A percentile compares a stretch with the other conserved stretches of the same genome.
These are phyloP conservation scores for Bos taurus DNA, from an alignment of 2,113 vertebrate genomes.

Conservation along the genomic window DNA sequence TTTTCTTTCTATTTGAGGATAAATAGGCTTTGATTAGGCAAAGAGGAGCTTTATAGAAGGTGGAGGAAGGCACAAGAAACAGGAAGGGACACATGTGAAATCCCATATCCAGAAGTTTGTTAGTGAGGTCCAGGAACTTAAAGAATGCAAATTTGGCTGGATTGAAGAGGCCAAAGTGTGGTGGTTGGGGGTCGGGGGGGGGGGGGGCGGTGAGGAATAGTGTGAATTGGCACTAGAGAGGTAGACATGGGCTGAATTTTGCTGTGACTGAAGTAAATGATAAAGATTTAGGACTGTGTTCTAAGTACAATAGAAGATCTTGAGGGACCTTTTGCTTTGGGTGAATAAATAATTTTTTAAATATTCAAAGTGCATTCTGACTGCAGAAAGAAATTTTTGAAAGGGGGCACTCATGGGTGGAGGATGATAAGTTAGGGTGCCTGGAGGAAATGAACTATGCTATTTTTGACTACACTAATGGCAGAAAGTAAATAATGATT, in stretches of 20 bases:
- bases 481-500: not conserved
- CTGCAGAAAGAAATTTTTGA: not conserved
- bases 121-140: not conserved
- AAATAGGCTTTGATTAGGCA: not conserved
- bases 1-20: not conserved
- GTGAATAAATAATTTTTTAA: not conserved
- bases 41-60: not conserved
- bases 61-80: not conserved
- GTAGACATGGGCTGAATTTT: not conserved
- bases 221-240: not conserved
- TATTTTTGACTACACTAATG: not conserved
- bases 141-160: not conserved
- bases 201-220: fast-evolving
- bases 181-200: not conserved
- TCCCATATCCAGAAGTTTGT: not conserved
- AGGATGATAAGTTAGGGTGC: not conserved
- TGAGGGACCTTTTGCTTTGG: not conserved
- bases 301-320: not conserved
- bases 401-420: not conserved
- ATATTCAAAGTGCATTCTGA: not conserved
- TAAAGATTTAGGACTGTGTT: not conserved
- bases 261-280: not conserved
- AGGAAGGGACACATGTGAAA: not conserved
- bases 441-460: not conserved
- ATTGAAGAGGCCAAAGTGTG: not conserved